Conservation (phyloP, 2,113 vertebrate genomes). For the Malurus cyaneus region DNA sequence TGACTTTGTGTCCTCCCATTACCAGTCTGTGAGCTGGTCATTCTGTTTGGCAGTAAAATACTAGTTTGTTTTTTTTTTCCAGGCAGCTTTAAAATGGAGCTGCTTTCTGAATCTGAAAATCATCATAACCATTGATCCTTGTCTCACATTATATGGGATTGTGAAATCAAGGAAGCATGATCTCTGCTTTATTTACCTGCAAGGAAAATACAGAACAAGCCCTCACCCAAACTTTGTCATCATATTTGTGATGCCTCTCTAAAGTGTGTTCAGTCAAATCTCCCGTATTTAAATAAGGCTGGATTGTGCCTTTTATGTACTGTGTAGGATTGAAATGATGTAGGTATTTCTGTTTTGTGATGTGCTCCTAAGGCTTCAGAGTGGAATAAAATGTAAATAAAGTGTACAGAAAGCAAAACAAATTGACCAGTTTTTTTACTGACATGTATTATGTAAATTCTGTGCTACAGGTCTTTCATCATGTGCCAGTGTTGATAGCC, state of each 20-base stretch:
- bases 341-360: neutral
- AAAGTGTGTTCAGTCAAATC: neutral
- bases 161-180: neutral
- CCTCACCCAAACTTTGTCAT: neutral
- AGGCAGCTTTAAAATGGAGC: neutral
- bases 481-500: neutral
- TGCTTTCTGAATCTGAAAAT: constrained; percentile 4
- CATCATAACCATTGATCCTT: neutral
- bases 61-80: neutral
- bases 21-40: neutral
- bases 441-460: neutral
- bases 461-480: neutral
- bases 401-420: constrained; percentile 7
- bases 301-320: neutral
- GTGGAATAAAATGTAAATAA: constrained; percentile 9
- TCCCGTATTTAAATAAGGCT: neutral
- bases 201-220: neutral
- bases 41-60: constrained; percentile 7
- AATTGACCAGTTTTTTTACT: neutral
- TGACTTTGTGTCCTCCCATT: neutral
- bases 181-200: neutral
- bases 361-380: neutral
- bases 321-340: neutral
- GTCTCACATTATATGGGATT: neutral
- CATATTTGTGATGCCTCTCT: neutral